Conservation (phyloP, 2,888 invertebrate species). For the Selenia dentaria region DNA sequence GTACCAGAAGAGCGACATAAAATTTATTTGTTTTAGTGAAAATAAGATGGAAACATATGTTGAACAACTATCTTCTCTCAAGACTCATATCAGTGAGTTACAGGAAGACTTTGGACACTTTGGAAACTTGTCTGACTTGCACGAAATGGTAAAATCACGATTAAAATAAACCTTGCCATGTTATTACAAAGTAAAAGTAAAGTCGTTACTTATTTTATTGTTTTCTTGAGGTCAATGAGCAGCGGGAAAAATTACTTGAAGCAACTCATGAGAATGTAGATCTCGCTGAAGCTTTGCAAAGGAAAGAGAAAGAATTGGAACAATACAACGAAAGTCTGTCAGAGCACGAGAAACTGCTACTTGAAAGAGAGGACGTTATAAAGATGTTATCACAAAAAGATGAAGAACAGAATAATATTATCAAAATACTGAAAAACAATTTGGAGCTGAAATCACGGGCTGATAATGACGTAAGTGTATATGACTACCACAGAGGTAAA, state of each 20-base stretch:
- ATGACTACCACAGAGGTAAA: no score
- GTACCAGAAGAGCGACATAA: no score
- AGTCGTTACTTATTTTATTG: no score
- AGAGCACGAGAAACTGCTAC: constrained; percentile 49
- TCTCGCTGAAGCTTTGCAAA: constrained; percentile 53
- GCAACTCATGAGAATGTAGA: constrained; percentile 53
- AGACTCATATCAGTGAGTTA: constrained; percentile 57
- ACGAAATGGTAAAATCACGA: constrained; percentile 59
- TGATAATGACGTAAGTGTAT: constrained; percentile 55
- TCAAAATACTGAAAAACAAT: constrained; percentile 60
- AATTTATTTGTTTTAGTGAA: constrained; percentile 67
- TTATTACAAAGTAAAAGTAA: no score
- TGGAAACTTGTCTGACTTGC: constrained; percentile 59
- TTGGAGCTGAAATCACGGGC: constrained; percentile 59
- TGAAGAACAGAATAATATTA: constrained; percentile 65
- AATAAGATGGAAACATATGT: constrained; percentile 62
- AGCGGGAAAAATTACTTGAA: constrained; percentile 56
- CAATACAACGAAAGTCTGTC: constrained; percentile 42
- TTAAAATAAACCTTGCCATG: no score
- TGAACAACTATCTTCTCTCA: constrained; percentile 56
- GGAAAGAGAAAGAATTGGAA: constrained; percentile 54
- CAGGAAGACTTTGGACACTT: constrained; percentile 65
- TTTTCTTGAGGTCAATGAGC: constrained; percentile 52
- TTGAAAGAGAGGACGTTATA: constrained; percentile 55
- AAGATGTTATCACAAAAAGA: constrained; percentile 63